A percentile compares a stretch with the other conserved stretches of the same genome.
These are phyloP conservation scores for Craniophora ligustri DNA, from an alignment of 2,888 invertebrate species.

Conservation along the genomic window DNA sequence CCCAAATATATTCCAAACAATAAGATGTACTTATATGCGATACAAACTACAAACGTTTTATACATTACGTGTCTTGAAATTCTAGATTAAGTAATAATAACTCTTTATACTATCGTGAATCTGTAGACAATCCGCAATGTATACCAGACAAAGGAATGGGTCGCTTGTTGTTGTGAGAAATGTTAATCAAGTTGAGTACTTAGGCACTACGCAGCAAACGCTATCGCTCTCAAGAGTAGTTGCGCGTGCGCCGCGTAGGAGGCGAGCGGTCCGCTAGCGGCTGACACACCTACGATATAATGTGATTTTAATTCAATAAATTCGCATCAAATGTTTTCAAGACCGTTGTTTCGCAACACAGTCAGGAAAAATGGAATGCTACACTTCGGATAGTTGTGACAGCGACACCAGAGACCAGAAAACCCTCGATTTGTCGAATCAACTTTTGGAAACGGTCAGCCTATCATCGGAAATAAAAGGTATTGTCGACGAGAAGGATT, in stretches of 20 bases:
- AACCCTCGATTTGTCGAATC: conserved; percentile 90
- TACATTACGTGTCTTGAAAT: conserved; percentile 18
- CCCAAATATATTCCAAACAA: conserved; percentile 17
- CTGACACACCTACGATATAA: conserved; percentile 56
- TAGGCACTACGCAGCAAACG: conserved; percentile 30
- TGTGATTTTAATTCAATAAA: conserved; percentile 62
- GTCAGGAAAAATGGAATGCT: conserved; percentile 90
- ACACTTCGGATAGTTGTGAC: conserved; percentile 95
- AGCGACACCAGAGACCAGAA: conserved; percentile 92
- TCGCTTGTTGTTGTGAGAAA: conserved; percentile 12
- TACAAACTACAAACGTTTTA: background rate
- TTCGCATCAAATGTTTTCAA: conserved; percentile 50
- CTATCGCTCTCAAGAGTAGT: conserved; percentile 64
- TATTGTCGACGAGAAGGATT: conserved; percentile 89
- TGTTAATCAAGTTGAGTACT: conserved; percentile 31
- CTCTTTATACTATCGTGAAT: background rate
- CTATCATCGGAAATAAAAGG: conserved; percentile 88
- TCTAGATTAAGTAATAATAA: background rate
- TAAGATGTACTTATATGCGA: background rate
- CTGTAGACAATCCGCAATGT: conserved; percentile 34
- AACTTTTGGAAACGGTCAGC: conserved; percentile 88
- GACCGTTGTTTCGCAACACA: conserved; percentile 41
- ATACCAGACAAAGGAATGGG: background rate
- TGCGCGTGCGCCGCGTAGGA: conserved; percentile 81
- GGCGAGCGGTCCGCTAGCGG: conserved; percentile 53